phyloP scores from a whole-genome alignment of 53 echinoderm and acorn worm species.

The Patiria pectinifera region DNA sequence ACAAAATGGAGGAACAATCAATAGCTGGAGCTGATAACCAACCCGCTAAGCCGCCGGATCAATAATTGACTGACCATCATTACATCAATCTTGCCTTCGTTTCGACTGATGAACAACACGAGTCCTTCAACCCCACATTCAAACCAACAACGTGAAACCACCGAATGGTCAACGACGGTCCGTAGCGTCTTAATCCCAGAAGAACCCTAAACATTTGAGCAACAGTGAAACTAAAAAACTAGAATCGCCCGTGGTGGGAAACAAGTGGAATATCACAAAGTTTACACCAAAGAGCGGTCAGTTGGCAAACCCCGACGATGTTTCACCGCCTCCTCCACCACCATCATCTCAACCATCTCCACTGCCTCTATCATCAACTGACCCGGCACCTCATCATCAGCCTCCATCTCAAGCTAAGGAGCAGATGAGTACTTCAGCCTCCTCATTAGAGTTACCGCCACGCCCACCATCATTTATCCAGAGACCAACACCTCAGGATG shows the following conservation, averaged over 20 bases:
- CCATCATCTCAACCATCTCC: neutral
- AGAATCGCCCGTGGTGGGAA: neutral
- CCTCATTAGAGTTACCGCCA: too few relatives aligned
- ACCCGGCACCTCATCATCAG: neutral
- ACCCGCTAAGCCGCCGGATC: too few relatives aligned
- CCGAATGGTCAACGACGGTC: neutral
- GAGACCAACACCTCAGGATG: neutral
- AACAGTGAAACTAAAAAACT: too few relatives aligned
- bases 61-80: too few relatives aligned
- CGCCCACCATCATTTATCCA: too few relatives aligned
- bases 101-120: neutral
- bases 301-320: neutral
- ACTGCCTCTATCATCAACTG: neutral
- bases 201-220: neutral
- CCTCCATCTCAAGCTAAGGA: neutral
- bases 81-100: neutral
- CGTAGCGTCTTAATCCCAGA: neutral
- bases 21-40: too few relatives aligned
- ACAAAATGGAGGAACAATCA: too few relatives aligned
- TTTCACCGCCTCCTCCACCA: neutral
- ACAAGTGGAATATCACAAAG: neutral
- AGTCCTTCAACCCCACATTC: neutral
- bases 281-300: constrained; percentile 3
- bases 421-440: neutral
- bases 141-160: constrained; percentile 21